These are phyloP conservation scores for Neotragus pygmaeus DNA, from an alignment of 2,113 vertebrate genomes.

Conservation along the genomic window DNA sequence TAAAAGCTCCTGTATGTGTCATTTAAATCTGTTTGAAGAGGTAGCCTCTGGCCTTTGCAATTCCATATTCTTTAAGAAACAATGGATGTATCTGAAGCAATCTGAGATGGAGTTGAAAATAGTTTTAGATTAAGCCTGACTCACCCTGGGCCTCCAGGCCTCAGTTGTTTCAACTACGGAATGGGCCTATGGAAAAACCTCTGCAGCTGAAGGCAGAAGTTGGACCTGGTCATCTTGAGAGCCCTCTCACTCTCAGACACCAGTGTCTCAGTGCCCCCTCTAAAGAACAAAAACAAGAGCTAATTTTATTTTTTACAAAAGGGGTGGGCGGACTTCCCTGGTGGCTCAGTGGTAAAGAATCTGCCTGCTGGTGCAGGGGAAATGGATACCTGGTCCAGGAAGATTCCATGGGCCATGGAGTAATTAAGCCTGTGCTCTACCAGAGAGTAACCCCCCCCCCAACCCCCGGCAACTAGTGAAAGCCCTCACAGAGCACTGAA, in stretches of 20 bases:
- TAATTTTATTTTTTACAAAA: not conserved
- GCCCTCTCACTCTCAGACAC: not conserved
- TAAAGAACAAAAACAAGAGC: not conserved
- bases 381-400: not conserved
- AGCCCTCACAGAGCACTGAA: not conserved
- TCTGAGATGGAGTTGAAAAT: not conserved
- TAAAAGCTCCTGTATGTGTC: not conserved
- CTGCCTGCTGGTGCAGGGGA: not conserved
- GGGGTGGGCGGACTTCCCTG: not conserved
- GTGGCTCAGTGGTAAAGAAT: not conserved
- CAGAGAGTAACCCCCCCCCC: not conserved
- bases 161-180: not conserved
- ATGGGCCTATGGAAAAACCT: not conserved
- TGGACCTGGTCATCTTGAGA: not conserved
- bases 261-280: not conserved
- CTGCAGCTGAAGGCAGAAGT: not conserved
- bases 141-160: not conserved
- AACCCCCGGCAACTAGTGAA: not conserved
- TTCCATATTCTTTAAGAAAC: not conserved
- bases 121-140: not conserved
- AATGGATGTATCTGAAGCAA: not conserved
- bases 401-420: not conserved
- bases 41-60: not conserved
- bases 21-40: not conserved
- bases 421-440: not conserved